Conservation (phyloP, 2,113 vertebrate genomes). For the Cynocephalus volans region DNA sequence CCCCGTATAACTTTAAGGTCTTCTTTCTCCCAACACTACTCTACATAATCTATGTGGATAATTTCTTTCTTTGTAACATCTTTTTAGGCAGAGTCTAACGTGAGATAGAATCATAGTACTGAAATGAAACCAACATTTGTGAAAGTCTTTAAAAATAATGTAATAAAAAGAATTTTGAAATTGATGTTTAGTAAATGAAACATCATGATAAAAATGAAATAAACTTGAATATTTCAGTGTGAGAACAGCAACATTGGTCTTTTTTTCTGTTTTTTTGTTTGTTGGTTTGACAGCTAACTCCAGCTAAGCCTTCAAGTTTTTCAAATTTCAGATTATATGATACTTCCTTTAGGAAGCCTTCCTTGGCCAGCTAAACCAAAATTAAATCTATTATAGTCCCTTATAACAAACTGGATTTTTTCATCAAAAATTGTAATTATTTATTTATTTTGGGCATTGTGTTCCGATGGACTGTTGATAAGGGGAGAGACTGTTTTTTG, state of each 20-base stretch:
- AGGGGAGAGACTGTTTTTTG: not conserved
- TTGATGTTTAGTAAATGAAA: not conserved
- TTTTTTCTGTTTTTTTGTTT: not conserved
- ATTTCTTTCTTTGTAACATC: not conserved
- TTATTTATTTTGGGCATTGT: not conserved
- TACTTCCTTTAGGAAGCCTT: slow-evolving; percentile 38
- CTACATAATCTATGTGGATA: not conserved
- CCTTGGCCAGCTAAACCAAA: not conserved
- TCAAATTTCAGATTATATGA: not conserved
- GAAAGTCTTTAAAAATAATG: not conserved
- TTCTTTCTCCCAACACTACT: not conserved
- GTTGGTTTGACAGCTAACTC: not conserved
- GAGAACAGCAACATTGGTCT: not conserved
- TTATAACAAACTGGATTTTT: slow-evolving; percentile 20
- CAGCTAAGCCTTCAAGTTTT: not conserved
- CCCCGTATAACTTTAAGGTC: not conserved
- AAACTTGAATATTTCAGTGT: not conserved
- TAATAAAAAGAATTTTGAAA: not conserved
- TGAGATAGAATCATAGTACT: not conserved
- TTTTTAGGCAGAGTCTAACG: slow-evolving; percentile 10
- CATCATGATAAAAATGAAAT: not conserved
- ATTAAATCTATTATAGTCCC: not conserved
- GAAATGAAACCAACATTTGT: not conserved
- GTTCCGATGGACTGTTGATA: not conserved
- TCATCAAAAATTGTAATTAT: not conserved